Conservation (phyloP, 2,888 invertebrate species). For the Aphodius granarius region DNA sequence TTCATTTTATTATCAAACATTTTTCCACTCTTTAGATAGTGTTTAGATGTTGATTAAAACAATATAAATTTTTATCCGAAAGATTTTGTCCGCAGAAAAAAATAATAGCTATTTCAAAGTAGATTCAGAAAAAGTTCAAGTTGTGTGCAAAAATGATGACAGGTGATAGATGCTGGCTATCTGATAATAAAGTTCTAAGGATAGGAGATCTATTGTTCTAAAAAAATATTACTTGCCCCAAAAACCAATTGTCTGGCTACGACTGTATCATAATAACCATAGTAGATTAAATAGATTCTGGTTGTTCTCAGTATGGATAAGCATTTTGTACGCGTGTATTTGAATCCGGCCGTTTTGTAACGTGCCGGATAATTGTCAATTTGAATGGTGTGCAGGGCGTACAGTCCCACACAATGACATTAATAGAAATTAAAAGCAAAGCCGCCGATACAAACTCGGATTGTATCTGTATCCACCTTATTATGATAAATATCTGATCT, state of each 20-base stretch:
- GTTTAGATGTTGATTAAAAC: too few species aligned
- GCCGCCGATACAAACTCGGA: conserved; percentile 1
- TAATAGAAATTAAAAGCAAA: conserved; percentile 11
- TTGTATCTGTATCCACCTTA: conserved; percentile 13
- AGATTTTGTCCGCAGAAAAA: too few species aligned
- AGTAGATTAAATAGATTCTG: neutral
- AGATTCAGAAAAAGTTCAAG: too few species aligned
- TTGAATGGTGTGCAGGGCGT: conserved; percentile 1
- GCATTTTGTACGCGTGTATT: neutral
- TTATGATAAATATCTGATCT: conserved; percentile 12
- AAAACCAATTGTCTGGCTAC: too few species aligned
- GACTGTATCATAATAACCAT: neutral
- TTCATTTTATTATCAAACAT: neutral
- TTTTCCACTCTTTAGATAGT: neutral
- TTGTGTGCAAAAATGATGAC: too few species aligned
- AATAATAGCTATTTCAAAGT: too few species aligned
- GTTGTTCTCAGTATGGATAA: neutral
- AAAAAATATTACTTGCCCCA: too few species aligned
- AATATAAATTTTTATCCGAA: too few species aligned
- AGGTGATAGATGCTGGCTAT: too few species aligned
- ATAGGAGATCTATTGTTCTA: too few species aligned
- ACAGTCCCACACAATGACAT: conserved; percentile 12
- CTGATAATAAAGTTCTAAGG: too few species aligned
- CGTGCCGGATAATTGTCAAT: neutral
- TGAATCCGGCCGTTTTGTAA: neutral